A percentile compares a stretch with the other conserved stretches of the same genome.
These are phyloP conservation scores for Bradypodion ventrale DNA, from an alignment of 2,797 vertebrate species.

Conservation along the genomic window DNA sequence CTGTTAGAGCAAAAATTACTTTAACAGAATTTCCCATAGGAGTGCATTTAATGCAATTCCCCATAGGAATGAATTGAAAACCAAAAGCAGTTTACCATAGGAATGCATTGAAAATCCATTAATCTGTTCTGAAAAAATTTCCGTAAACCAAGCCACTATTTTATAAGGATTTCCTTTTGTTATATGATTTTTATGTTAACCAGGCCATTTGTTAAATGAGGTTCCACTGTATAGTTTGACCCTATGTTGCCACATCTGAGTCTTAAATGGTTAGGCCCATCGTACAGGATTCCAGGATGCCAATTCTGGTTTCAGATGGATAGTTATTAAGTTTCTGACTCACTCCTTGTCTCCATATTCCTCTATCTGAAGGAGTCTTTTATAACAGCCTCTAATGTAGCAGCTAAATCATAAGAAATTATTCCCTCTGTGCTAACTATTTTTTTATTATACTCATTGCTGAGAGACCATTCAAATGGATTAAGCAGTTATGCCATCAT, in stretches of 20 bases:
- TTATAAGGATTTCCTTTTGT: too few species aligned
- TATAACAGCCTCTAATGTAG: accelerated
- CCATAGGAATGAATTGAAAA: too few species aligned
- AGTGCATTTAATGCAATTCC: too few species aligned
- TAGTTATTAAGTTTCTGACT: background rate
- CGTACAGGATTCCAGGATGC: background rate
- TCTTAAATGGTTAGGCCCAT: background rate
- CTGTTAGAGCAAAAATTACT: too few species aligned
- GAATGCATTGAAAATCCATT: too few species aligned
- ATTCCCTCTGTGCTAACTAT: accelerated
- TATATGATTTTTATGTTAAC: too few species aligned
- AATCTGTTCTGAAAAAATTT: too few species aligned
- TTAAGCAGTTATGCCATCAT: background rate
- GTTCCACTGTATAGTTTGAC: too few species aligned
- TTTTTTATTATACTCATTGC: slow-evolving; percentile 10
- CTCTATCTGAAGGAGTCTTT: background rate
- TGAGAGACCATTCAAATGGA: background rate
- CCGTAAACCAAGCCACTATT: too few species aligned
- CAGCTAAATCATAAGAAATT: background rate
- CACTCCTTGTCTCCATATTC: background rate
- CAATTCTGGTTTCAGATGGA: background rate
- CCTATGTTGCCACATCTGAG: background rate
- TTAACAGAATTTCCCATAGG: too few species aligned
- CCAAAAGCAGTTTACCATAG: too few species aligned
- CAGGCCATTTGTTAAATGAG: too few species aligned